Base-by-base conservation (phyloP, 2,113 vertebrate genomes). In the Nothocercus julius region DNA sequence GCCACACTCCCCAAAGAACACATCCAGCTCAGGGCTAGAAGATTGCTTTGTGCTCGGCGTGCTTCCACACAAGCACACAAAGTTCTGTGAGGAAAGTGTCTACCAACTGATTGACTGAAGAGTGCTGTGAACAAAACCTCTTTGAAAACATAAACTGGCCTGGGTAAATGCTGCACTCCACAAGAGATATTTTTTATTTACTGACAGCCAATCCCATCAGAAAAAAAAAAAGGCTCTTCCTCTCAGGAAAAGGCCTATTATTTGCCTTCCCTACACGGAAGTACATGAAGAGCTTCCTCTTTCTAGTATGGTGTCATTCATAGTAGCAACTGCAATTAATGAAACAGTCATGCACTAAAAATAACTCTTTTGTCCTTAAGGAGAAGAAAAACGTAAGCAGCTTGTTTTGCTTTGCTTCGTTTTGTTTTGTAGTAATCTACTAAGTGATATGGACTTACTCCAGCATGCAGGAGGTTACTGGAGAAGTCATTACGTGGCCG, bases 341-440 rank as follows among this genome's bases (percentile, higher is more conserved):
- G 44, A 92, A 82, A 69, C 10, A 70, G 42, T 66, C 64, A 72
- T 30, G 15, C 59, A 30, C 64, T 58, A 77, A 92, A 87, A 82
- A 87, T 82, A 91, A 70, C 17, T 14, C 64, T 18, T 51, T 59
- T 87, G 84, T 82, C 51, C 42, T 70, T n/a, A 64, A 64, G 40
- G 32, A 72, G 30, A 82, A 82, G 27, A 24, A 82, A 87, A 64
- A 69, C 13, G 14, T 76, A 58, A 58, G 10, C 44, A 72, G 3
- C 15, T 59, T 77, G 58, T 72, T 84, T 72, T 78, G 40, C 22
- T 89, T 82, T 40, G 27, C 24, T 77, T 69, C 63, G 11, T 61
- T 80, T 74, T 40, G 28, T 8, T 54, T 74, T 34, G 20, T 34
- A 51, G 42, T 36, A 87, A 42, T 58, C 18, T 42, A 36, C 32